Evolutionary conservation across 2,888 invertebrate genomes (phyloP), one percentile per base, ranked within the genome.

Genomic region (Axea sp.): DNA sequence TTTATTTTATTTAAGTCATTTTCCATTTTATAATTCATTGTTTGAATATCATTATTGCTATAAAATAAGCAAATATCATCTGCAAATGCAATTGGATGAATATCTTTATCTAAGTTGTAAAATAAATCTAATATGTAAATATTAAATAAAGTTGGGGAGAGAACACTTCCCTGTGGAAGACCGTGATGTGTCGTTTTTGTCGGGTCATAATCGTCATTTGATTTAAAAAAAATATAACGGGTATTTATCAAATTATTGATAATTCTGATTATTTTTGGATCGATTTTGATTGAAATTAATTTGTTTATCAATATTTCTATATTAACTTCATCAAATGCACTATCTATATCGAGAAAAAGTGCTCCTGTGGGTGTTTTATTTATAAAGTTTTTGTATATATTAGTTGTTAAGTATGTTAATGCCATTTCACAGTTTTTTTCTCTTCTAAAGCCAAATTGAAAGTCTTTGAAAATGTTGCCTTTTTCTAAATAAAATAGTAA

Each of bases 141-240:
- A 9, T 45, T 59, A 19, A 59, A 59, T n/a, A 59, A 14, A 0
- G 59, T 45, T 2, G 45, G 60, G 1, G 49, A 60, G 0, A 47
- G 11, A 2, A 35, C 47, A 14, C 59, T 59, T 0, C 59, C 59
- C 39, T 59, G 59, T 1, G 59, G 59, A 0, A 45, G 3, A 0
- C 59, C 59, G 1, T 12, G 2, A 4, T 35, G 26, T 0, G 59
- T 14, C 8, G 1, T 15, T 15, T 17, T 15, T 0, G 12, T 35
- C 3, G 3, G 2, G n/a, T 60, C 37, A 14, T 30, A 15, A 0
- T 2, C 4, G 15, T 43, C 11, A 1, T 9, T 9, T 0, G 8
- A 3, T 47, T 60, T 60, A 14, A 49, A 47, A 47, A 60, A 47
- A 1, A 60, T 2, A 22, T 11, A 11, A 0, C 60, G 1, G 0